Base-by-base conservation (phyloP, 2,888 invertebrate species). In the Ptycholaimellus sp. region DNA sequence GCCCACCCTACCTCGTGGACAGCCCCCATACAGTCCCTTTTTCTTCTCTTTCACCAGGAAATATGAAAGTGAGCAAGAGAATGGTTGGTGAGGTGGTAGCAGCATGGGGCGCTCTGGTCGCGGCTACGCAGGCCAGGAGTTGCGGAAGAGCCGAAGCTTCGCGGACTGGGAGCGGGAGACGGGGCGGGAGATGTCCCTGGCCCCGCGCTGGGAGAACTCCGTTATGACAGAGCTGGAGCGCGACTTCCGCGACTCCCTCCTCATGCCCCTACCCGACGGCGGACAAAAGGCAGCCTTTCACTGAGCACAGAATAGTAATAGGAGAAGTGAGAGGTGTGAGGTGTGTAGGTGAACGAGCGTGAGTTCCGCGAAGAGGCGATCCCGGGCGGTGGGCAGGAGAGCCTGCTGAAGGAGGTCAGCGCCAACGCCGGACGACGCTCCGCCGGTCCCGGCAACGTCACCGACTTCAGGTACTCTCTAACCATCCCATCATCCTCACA, bases 81-180 rank as follows among this genome's bases (percentile, higher is more conserved):
- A 33, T 20, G 4, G 16, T 19, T 33, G 16, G 7, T 19, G 11
- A 13, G 4, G 3, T 20, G 35, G 25, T 17, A 19, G 17, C 5
- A 17, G 18, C 16, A 35, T 9, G 14, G 4, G 7, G 22, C 36
- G 11, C 13, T 27, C 29, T 28, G 33, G 30, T 13, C 25, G 20
- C 11, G 30, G 35, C 20, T 33, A 21, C 16, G 31, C 33, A 13
- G 33, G 28, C 13, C 11, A 27, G 18, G 46, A 49, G 25, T 45
- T 53, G 32, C 39, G 39, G 41, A 54, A 54, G 42, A 46, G 52
- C 20, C 47, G 54, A 35, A 49, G 49, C 38, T 55, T 47, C 35
- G 52, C 53, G 17, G 54, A 54, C 38, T 54, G 54, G 54, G 53
- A n/a, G n/a, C n/a, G n/a, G n/a, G n/a, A n/a, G n/a, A n/a, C n/a